Percentiles rank a stretch among this genome's conserved stretches.
phyloP scores from a whole-genome alignment of 1,140 invertebrate species.

The Stegodyphus mimosarum region DNA sequence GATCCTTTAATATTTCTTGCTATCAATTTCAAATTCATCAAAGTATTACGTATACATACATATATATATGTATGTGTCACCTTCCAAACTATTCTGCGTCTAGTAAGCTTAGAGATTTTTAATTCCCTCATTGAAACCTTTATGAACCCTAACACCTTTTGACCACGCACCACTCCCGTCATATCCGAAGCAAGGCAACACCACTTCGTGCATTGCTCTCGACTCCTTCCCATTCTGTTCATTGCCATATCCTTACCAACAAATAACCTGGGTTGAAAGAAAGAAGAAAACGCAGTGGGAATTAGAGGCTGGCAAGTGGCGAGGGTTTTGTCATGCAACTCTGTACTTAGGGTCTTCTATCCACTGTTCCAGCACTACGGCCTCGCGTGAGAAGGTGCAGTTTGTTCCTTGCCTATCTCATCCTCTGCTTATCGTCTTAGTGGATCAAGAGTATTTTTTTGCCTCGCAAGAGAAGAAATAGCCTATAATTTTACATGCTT shows the following conservation, averaged over 20 bases:
- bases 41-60: too few relatives aligned
- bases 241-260: constrained; percentile 4
- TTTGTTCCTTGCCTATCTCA: not conserved
- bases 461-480: not conserved
- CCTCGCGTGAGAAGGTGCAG: not conserved
- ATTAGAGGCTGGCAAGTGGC: constrained; percentile 24
- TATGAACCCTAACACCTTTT: not conserved
- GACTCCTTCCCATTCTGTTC: too few relatives aligned
- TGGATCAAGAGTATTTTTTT: constrained; percentile 9
- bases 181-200: not conserved
- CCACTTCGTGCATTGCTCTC: not conserved
- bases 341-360: constrained; percentile 20
- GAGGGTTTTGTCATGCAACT: constrained; percentile 36
- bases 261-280: constrained; percentile 24
- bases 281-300: constrained; percentile 15
- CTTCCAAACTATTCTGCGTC: too few relatives aligned
- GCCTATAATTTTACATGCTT: constrained; percentile 35
- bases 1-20: too few relatives aligned
- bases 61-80: too few relatives aligned
- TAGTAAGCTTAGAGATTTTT: not conserved
- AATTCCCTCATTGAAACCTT: constrained; percentile 6
- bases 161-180: too few relatives aligned
- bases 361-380: not conserved
- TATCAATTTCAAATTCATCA: too few relatives aligned
- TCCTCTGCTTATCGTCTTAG: constrained; percentile 21